These are phyloP conservation scores for Proisotoma minuta DNA, from an alignment of 2,888 invertebrate species.

Conservation along the genomic window DNA sequence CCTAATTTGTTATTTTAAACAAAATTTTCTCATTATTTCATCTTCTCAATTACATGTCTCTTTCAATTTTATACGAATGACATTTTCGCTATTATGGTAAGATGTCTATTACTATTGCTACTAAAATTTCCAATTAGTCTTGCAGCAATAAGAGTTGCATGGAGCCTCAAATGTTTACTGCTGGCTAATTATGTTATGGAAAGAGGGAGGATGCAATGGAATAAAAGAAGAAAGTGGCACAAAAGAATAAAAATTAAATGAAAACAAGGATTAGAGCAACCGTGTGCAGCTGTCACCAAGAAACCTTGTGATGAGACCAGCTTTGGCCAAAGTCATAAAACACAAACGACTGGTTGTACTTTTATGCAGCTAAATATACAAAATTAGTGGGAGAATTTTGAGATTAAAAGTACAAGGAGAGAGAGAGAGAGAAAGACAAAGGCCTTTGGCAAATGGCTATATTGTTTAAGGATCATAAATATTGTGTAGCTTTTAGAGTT, in stretches of 20 bases:
- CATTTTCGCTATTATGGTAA: too few relatives aligned
- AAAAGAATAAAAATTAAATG: constrained; percentile 5
- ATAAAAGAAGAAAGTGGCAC: background rate
- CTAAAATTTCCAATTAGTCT: too few relatives aligned
- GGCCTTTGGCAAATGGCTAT: constrained; percentile 4
- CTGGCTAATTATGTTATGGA: too few relatives aligned
- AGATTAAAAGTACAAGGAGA: constrained; percentile 6
- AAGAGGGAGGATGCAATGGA: background rate
- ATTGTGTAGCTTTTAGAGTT: constrained; percentile 8
- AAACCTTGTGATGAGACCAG: background rate
- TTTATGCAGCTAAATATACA: background rate
- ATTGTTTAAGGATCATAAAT: background rate
- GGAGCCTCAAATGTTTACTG: too few relatives aligned
- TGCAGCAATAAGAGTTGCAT: too few relatives aligned
- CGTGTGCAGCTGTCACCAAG: background rate
- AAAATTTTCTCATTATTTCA: too few relatives aligned
- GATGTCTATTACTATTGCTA: too few relatives aligned
- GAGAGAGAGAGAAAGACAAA: too few relatives aligned
- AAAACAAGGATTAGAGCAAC: constrained; percentile 2
- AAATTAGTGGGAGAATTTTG: background rate
- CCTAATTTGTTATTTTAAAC: too few relatives aligned
- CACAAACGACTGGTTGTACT: background rate
- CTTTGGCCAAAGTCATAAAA: background rate
- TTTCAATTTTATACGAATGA: too few relatives aligned
- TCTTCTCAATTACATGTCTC: too few relatives aligned